A percentile compares a stretch with the other conserved stretches of the same genome.
These are phyloP conservation scores for Anguilla rostrata DNA, from an alignment of 2,113 vertebrate genomes.

Conservation along the genomic window DNA sequence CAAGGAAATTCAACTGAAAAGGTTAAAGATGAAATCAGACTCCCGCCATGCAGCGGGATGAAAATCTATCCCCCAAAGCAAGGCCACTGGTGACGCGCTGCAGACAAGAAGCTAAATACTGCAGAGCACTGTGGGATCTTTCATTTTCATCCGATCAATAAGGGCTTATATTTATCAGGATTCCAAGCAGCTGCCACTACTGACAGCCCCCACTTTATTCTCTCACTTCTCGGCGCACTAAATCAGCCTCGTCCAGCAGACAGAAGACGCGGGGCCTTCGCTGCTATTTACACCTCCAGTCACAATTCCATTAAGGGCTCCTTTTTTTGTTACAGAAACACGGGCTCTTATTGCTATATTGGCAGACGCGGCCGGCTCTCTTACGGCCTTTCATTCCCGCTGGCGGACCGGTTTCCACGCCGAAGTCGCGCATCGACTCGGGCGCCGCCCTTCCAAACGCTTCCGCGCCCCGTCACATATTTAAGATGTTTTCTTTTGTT, in stretches of 20 bases:
- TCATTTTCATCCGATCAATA: constrained; percentile 99
- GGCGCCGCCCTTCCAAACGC: neutral
- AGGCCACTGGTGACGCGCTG: constrained; percentile 90
- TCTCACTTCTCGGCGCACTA: constrained; percentile 76
- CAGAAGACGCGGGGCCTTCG: constrained; percentile 79
- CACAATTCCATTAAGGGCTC: constrained; percentile 84
- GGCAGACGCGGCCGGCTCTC: constrained; percentile 75
- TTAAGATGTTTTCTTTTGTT: neutral
- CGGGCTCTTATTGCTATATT: constrained; percentile 89
- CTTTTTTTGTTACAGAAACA: constrained; percentile 89
- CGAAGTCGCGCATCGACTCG: constrained; percentile 35
- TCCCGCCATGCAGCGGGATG: constrained; percentile 77
- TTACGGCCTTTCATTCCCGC: constrained; percentile 82
- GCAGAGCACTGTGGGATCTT: constrained; percentile 94
- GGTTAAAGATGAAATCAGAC: constrained; percentile 99
- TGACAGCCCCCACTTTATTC: constrained; percentile 99
- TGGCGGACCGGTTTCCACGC: constrained; percentile 72
- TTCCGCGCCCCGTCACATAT: neutral
- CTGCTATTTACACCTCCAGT: constrained; percentile 92
- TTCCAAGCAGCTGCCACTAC: constrained; percentile 97
- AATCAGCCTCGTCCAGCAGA: constrained; percentile 84
- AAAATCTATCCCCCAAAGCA: constrained; percentile 90
- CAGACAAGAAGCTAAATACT: constrained; percentile 98
- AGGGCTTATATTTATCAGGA: constrained; percentile 99
- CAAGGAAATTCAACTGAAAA: constrained; percentile 92